phyloP scores from a whole-genome alignment of 1,140 invertebrate species.

The Samia ricini region DNA sequence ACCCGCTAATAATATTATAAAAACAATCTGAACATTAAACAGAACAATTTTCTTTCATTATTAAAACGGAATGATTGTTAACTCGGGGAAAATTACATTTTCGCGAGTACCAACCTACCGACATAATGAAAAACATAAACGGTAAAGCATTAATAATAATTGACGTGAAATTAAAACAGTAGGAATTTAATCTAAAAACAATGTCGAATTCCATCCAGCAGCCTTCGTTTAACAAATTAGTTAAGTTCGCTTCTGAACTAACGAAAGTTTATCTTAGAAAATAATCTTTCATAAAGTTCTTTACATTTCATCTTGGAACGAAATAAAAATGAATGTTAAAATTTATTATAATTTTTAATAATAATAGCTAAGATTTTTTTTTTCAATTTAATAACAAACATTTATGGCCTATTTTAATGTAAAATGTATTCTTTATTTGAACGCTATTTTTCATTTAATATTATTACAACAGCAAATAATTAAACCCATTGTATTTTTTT shows the following conservation, averaged over 20 bases:
- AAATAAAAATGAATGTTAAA: neutral
- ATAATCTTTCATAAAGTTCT: neutral
- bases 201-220: constrained; percentile 26
- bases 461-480: no score
- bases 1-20: constrained; percentile 10
- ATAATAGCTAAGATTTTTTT: no score
- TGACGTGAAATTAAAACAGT: constrained; percentile 41
- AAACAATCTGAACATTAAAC: constrained; percentile 3
- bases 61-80: constrained; percentile 23
- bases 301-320: neutral
- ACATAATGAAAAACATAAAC: constrained; percentile 38
- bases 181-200: constrained; percentile 32
- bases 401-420: no score
- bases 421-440: no score
- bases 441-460: no score
- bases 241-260: constrained; percentile 31
- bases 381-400: no score
- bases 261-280: constrained; percentile 14
- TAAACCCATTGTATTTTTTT: no score
- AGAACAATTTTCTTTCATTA: constrained; percentile 12
- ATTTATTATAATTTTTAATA: neutral
- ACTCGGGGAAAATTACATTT: constrained; percentile 16
- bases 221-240: constrained; percentile 31
- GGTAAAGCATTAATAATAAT: constrained; percentile 38
- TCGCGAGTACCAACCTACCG: no score